Evolutionary conservation across 2,888 invertebrate genomes (phyloP).

Genomic region (Xiphydria camelus): DNA sequence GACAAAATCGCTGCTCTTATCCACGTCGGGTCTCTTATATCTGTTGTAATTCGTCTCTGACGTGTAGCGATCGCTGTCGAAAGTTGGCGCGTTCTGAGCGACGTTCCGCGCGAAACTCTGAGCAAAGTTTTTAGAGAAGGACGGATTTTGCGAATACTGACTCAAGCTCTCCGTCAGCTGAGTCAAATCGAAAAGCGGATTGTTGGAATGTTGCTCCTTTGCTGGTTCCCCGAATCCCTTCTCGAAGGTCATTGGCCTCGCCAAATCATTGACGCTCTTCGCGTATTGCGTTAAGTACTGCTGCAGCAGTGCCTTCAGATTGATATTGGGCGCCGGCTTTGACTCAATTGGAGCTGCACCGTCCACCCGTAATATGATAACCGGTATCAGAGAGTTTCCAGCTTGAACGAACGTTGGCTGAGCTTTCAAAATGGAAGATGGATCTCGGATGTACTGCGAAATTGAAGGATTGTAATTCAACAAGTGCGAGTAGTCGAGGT

Average conservation of each 20-base stretch:
- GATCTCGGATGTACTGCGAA: conserved; percentile 51
- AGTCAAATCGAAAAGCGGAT: conserved; percentile 42
- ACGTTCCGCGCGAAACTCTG: conserved; percentile 14
- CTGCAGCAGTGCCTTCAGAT: conserved; percentile 49
- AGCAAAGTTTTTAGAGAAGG: conserved; percentile 14
- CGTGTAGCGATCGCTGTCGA: not conserved
- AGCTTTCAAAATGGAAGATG: conserved; percentile 51
- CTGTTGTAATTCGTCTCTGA: conserved; percentile 25
- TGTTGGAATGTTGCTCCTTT: conserved; percentile 8
- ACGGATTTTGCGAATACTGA: conserved; percentile 26
- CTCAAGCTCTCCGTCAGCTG: conserved; percentile 39
- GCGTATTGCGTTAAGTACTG: conserved; percentile 52
- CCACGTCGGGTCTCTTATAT: conserved; percentile 5
- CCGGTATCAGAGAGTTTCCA: conserved; percentile 51
- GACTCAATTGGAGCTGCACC: conserved; percentile 46
- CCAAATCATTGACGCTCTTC: conserved; percentile 35
- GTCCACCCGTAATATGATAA: conserved; percentile 52
- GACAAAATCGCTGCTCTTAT: not conserved
- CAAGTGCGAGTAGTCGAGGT: conserved; percentile 42
- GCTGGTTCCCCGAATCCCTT: too few species aligned
- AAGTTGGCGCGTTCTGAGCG: conserved; percentile 18
- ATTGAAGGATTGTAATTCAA: conserved; percentile 53
- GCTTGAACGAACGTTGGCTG: conserved; percentile 53
- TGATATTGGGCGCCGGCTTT: conserved; percentile 43
- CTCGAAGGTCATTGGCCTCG: not conserved